phyloP scores from a whole-genome alignment of 2,113 vertebrate genomes.

The Formicarius rufipectus region DNA sequence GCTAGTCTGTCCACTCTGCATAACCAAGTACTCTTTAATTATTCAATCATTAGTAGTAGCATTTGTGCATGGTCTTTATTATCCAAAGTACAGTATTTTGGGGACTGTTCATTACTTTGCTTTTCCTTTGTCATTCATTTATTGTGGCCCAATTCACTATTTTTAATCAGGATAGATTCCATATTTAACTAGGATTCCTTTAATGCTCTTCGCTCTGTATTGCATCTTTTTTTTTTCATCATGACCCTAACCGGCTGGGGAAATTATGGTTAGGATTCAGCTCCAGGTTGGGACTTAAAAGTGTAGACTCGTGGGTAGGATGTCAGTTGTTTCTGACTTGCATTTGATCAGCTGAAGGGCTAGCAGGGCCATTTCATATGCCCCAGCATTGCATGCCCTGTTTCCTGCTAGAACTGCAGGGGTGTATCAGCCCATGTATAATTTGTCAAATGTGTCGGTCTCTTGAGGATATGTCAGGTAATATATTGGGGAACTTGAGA shows the following conservation, averaged over 20 bases:
- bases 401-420: background rate
- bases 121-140: background rate
- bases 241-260: fast-evolving
- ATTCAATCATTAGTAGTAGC: background rate
- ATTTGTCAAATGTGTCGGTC: background rate
- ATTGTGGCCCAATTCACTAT: background rate
- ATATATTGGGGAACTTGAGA: background rate
- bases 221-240: background rate
- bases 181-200: background rate
- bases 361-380: fast-evolving
- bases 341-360: background rate
- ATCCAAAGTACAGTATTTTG: background rate
- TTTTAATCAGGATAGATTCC: background rate
- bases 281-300: background rate
- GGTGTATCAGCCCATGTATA: background rate
- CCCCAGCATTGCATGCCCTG: background rate
- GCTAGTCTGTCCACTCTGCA: background rate
- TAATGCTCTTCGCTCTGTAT: background rate
- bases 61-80: background rate
- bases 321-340: background rate
- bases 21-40: background rate
- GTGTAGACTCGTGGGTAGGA: background rate
- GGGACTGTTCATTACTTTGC: background rate
- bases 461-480: background rate
- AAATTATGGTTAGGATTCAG: background rate